These are phyloP conservation scores for Meriones unguiculatus DNA, from an alignment of 2,113 vertebrate species.

Conservation along the genomic window DNA sequence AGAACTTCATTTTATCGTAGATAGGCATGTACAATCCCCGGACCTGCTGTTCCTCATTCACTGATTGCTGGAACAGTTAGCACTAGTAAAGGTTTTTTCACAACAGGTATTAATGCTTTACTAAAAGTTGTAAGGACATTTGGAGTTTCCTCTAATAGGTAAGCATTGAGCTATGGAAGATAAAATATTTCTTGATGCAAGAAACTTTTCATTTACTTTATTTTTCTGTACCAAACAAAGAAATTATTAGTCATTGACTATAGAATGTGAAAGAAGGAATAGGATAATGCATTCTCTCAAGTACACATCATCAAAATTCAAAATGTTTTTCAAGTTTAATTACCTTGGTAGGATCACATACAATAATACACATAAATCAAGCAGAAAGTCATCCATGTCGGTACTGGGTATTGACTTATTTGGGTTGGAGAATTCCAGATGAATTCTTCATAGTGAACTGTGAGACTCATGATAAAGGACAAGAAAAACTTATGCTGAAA, in stretches of 20 bases:
- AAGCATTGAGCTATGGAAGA: slow-evolving; percentile 41
- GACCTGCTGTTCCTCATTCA: slow-evolving; percentile 68
- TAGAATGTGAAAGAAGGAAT: neutral
- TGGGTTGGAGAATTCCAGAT: neutral
- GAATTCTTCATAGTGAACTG: neutral
- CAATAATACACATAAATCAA: neutral
- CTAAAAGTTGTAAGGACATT: slow-evolving; percentile 66
- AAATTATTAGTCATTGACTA: slow-evolving; percentile 10
- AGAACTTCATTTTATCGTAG: slow-evolving; percentile 58
- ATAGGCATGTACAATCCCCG: slow-evolving; percentile 18
- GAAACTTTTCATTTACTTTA: slow-evolving; percentile 16
- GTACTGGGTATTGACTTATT: neutral
- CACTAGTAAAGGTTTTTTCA: slow-evolving; percentile 67
- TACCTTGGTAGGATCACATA: neutral
- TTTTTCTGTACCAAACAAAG: slow-evolving; percentile 24
- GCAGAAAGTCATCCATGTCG: neutral
- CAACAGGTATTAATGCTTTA: slow-evolving; percentile 77
- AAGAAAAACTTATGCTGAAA: slow-evolving; percentile 30
- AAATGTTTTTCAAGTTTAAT: slow-evolving; percentile 8
- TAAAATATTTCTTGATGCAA: slow-evolving; percentile 48
- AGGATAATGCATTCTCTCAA: neutral
- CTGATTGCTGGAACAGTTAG: slow-evolving; percentile 73
- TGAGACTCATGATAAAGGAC: neutral
- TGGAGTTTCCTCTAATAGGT: slow-evolving; percentile 52
- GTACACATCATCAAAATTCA: neutral